A percentile compares a stretch with the other conserved stretches of the same genome.
phyloP scores from a whole-genome alignment of 2,888 invertebrate species.

The Rotaria sp. region DNA sequence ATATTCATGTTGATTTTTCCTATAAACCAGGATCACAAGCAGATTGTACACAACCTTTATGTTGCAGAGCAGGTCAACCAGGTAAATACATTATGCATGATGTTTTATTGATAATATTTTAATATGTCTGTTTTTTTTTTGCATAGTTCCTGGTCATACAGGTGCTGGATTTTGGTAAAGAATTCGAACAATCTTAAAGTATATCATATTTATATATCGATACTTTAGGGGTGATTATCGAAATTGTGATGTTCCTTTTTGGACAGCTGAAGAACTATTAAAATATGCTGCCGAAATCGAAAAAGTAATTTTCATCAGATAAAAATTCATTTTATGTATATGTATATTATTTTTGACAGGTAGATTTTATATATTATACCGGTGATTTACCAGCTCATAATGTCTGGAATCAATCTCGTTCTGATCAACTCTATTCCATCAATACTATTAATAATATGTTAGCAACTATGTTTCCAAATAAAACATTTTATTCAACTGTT shows the following conservation, averaged over 20 bases:
- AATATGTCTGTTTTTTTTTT: too few relatives aligned
- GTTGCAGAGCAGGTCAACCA: slow-evolving; percentile 62
- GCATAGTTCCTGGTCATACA: not conserved
- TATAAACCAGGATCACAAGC: slow-evolving; percentile 67
- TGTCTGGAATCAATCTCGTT: slow-evolving; percentile 43
- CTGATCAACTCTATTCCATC: slow-evolving; percentile 42
- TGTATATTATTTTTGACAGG: not conserved
- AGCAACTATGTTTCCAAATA: slow-evolving; percentile 64
- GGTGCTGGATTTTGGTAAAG: not conserved
- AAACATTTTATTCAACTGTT: slow-evolving; percentile 83
- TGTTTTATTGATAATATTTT: not conserved
- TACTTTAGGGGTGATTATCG: slow-evolving; percentile 74
- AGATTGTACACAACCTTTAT: slow-evolving; percentile 69
- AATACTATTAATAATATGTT: slow-evolving; percentile 43
- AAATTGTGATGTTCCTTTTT: slow-evolving; percentile 86
- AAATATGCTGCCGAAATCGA: slow-evolving; percentile 55
- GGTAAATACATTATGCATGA: not conserved
- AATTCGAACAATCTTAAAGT: too few relatives aligned
- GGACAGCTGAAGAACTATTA: slow-evolving; percentile 79
- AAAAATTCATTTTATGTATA: too few relatives aligned
- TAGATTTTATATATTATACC: slow-evolving; percentile 44
- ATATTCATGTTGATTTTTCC: slow-evolving; percentile 71
- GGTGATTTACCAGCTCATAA: slow-evolving; percentile 46
- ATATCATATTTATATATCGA: too few relatives aligned
- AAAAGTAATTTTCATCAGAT: slow-evolving; percentile 41